phyloP scores from a whole-genome alignment of 1,140 invertebrate genomes.

The Cotesia typhae region DNA sequence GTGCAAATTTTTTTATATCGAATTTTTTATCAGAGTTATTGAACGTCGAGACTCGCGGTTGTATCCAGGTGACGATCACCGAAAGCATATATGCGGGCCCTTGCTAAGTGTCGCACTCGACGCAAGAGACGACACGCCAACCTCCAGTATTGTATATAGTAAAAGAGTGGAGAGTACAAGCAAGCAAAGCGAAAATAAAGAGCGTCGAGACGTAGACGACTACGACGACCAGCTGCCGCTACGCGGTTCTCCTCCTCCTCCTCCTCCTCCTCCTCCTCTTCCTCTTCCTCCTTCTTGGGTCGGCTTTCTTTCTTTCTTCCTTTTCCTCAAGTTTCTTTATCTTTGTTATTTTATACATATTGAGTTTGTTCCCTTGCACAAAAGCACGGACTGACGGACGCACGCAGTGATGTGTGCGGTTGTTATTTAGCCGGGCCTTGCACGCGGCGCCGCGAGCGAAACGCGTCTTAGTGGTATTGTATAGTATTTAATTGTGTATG shows the following conservation, averaged over 20 bases:
- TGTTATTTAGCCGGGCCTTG: slow-evolving; percentile 18
- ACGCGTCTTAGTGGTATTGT: background rate
- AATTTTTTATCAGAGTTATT: background rate
- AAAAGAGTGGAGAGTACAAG: no score
- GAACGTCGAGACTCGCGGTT: slow-evolving; percentile 15
- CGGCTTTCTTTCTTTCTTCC: slow-evolving; percentile 2
- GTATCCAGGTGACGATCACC: slow-evolving; percentile 17
- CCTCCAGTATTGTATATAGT: background rate
- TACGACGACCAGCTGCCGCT: slow-evolving; percentile 14
- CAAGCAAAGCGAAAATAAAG: no score
- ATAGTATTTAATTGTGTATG: no score
- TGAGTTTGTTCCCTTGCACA: background rate
- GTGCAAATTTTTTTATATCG: background rate
- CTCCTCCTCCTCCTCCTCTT: background rate
- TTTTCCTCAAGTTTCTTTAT: slow-evolving; percentile 20
- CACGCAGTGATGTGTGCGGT: no score
- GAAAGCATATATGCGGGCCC: slow-evolving; percentile 6
- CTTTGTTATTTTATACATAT: slow-evolving; percentile 1
- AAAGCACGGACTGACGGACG: background rate
- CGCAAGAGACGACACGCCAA: slow-evolving; percentile 10
- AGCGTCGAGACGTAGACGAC: no score
- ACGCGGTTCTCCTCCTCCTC: slow-evolving; percentile 4
- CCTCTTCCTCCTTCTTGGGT: background rate
- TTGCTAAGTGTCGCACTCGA: slow-evolving; percentile 18
- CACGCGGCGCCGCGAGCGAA: slow-evolving; percentile 39